Base-by-base conservation (phyloP, 2,113 vertebrate genomes). In the Tetrao urogallus region DNA sequence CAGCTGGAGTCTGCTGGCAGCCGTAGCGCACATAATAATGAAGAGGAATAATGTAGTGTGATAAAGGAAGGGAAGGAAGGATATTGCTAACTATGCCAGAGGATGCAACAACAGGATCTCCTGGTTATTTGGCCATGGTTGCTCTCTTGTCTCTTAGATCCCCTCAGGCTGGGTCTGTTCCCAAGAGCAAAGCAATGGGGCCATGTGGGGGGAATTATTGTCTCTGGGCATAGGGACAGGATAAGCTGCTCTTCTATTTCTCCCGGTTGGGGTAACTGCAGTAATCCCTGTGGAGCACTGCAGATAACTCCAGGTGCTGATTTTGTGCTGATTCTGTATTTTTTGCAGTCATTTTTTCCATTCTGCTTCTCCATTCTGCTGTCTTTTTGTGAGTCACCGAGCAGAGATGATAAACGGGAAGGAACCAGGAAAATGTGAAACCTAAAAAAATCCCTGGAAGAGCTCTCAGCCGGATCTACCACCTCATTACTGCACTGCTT, bases 361-460 rank as follows among this genome's bases (percentile, higher is more conserved):
- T 79, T 75, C 61, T 95, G 19, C 57, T 88, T 67, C 18, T 88
- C 52, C 45, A 93, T 88, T 58, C 58, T 25, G 13, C n/a, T 67
- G 36, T 64, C 70, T 81, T 93, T 48, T 21, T 82, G 70, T 95
- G 94, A 93, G 30, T 91, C 43, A 28, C 45, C 52, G 30, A 86
- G 40, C 17, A 71, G 47, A 70, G n/a, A 34, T 1, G 10, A 93
- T 95, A 90, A 93, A 85, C 12, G 63, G n/a, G 69, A 61, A 5
- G 11, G 47, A 93, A 76, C 2, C 3, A 73, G 48, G 54, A 60
- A 87, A 88, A 81, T 11, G 18, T 66, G 88, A 86, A 58, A 67
- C 34, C 32, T 64, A 15, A 80, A 52, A 21, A 32, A 25, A 73
- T 27, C 48, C 48, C 61, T 40, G 28, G 32, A 72, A 81, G 19